Evolutionary conservation across 2,113 vertebrate species (phyloP).

Genomic region (Colinus virginianus): DNA sequence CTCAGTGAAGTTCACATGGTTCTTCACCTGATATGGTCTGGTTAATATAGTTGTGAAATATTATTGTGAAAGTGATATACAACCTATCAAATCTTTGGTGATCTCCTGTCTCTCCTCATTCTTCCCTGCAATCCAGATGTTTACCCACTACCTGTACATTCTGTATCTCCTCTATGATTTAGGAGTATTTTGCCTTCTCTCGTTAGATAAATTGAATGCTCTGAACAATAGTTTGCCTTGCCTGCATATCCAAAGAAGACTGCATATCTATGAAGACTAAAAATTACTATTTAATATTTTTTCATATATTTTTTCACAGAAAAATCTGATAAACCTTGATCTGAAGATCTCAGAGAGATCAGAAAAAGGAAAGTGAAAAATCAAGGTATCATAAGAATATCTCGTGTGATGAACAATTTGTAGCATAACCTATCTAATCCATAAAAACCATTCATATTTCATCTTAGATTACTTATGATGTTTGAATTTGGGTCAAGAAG

Average conservation of each 20-base stretch:
- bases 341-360: not conserved
- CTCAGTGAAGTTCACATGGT: not conserved
- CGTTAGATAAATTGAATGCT: not conserved
- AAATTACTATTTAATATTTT: not conserved
- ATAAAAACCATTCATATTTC: not conserved
- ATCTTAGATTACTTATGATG: not conserved
- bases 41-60: conserved; percentile 12
- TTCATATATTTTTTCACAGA: not conserved
- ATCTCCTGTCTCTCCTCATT: not conserved
- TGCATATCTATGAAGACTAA: not conserved
- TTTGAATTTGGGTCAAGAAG: not conserved
- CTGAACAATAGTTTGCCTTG: not conserved
- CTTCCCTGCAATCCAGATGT: not conserved
- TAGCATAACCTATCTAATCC: not conserved
- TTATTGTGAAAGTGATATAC: conserved; percentile 48
- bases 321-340: not conserved
- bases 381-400: rapidly evolving
- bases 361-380: not conserved
- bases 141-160: not conserved
- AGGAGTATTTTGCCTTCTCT: not conserved
- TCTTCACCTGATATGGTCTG: not conserved
- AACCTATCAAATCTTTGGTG: not conserved
- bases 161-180: not conserved
- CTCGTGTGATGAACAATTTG: not conserved
- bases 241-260: not conserved